phyloP scores from a whole-genome alignment of 2,888 invertebrate species.

The Heliconius aoede region DNA sequence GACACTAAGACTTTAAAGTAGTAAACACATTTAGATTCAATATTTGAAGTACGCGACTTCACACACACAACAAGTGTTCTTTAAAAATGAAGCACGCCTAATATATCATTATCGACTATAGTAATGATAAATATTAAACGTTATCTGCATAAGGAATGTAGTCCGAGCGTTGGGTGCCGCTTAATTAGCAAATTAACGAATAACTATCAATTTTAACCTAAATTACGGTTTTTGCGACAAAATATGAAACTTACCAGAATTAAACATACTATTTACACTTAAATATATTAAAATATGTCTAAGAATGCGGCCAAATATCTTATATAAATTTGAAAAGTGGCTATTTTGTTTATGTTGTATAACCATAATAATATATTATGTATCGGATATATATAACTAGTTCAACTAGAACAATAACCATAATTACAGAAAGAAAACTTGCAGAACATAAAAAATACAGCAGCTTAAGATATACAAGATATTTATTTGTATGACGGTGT shows the following conservation, averaged over 20 bases:
- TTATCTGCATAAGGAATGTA: conserved; percentile 26
- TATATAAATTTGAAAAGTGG: neutral
- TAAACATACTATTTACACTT: neutral
- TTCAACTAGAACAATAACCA: neutral
- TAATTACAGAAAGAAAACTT: neutral
- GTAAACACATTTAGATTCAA: neutral
- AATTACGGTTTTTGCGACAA: conserved; percentile 29
- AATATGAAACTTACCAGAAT: conserved; percentile 15
- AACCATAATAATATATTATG: neutral
- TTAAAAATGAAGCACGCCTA: neutral
- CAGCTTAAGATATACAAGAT: too few relatives aligned
- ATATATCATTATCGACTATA: conserved; percentile 6
- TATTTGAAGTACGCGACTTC: neutral
- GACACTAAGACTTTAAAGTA: neutral
- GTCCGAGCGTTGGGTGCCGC: conserved; percentile 16
- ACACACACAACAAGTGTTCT: too few relatives aligned
- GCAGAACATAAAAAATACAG: neutral
- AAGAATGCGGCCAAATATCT: conserved; percentile 1
- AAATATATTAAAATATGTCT: neutral
- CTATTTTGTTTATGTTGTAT: neutral
- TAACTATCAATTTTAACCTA: conserved; percentile 29
- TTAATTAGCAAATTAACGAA: conserved; percentile 30
- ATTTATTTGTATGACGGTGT: too few relatives aligned
- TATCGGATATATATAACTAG: neutral
- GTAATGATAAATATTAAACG: conserved; percentile 26